A percentile compares a stretch with the other conserved stretches of the same genome.
phyloP scores from a whole-genome alignment of 2,888 invertebrate genomes.

The Acanthococcus lagerstroemiae region DNA sequence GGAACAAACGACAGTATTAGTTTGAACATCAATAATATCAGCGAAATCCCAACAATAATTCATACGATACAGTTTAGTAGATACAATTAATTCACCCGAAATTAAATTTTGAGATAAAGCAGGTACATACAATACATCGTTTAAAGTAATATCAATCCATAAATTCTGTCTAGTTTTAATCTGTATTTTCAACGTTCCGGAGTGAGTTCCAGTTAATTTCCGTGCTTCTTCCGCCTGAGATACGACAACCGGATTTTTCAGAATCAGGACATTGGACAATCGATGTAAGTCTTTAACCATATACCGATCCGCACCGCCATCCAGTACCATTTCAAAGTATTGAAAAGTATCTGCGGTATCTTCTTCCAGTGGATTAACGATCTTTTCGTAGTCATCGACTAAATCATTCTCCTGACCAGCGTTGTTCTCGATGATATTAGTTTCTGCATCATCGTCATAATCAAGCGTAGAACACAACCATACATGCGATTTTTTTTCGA shows the following conservation, averaged over 20 bases:
- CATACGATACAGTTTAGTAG: background rate
- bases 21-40: background rate
- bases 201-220: background rate
- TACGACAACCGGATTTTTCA: background rate
- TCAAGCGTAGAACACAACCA: too few species aligned
- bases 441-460: too few species aligned
- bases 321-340: background rate
- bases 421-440: too few species aligned
- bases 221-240: background rate
- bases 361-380: too few species aligned
- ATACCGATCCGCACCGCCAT: background rate
- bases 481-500: too few species aligned
- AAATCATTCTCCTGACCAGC: too few species aligned
- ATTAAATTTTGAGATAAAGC: background rate
- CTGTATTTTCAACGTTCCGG: background rate
- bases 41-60: background rate
- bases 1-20: background rate
- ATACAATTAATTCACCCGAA: background rate
- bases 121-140: background rate
- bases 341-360: too few species aligned
- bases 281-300: background rate
- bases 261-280: background rate
- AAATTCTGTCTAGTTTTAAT: background rate
- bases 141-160: background rate
- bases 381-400: too few species aligned